Evolutionary conservation across 2,888 invertebrate species (phyloP), one percentile per base, ranked within the genome.

Genomic region (Chrysotoxum bicinctum): DNA sequence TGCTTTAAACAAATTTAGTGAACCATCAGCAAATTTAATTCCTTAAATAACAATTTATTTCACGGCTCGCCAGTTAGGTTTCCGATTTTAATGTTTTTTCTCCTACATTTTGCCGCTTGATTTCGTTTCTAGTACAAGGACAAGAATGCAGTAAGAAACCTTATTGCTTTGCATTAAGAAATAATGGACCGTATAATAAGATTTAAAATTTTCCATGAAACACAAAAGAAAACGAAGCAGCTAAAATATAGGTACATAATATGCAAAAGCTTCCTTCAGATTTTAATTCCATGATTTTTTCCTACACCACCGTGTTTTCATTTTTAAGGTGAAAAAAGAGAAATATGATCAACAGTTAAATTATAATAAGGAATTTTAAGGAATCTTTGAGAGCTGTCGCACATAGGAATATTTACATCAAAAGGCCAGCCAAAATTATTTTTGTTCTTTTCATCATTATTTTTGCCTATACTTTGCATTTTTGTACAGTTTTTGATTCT

Each of bases 131-230:
- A 4, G 10, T 35, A 32, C 16, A 19, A 21, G 50, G 68, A 76
- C 50, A 40, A 10, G 32, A 50, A 16, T 69, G 69, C 32, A 76
- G 40, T 32, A 16, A 48, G 48, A 8, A 68, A 58, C 21, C 69
- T 60, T 19, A 68, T 30, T 43, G 21, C 21, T 37, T 30, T 50
- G 32, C 14, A 60, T 32, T 60, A 7, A 30, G 14, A 69, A 50
- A 32, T 60, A 76, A 76, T 76, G 60, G 32, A 60, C 52, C 76
- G 60, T 32, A 32, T 76, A 76, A 76, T 76, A 69, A 60, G 69
- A 76, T 76, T 76, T 69, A 21, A 32, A 52, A 69, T 76, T 76
- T 69, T 60, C 52, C 50, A 50, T 68, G 56, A 68, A 45, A 54
- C 45, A 64, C 6, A 26, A 19, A 35, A 48, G 12, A 45, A 35